A percentile compares a stretch with the other conserved stretches of the same genome.
Evolutionary conservation across 2,113 vertebrate genomes (phyloP).

Genomic region (Silurus glanis): DNA sequence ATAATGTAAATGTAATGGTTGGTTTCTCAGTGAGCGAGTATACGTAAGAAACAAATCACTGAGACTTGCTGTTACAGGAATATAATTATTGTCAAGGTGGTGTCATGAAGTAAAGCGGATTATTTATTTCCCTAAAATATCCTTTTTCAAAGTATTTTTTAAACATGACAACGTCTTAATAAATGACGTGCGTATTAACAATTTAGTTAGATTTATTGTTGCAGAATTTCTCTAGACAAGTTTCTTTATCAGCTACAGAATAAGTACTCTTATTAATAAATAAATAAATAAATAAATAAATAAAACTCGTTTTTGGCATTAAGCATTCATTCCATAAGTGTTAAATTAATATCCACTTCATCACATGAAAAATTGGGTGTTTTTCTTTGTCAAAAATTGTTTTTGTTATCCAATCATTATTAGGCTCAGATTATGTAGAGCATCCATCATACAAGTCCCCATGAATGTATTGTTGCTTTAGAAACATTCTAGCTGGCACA

Average conservation of each 20-base stretch:
- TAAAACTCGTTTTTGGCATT: too few species aligned
- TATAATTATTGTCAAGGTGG: background rate
- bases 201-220: background rate
- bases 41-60: background rate
- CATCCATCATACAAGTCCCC: background rate
- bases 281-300: too few species aligned
- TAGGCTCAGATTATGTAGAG: background rate
- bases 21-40: background rate
- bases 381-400: background rate
- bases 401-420: background rate
- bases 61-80: background rate
- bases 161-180: background rate
- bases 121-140: background rate
- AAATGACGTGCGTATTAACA: background rate
- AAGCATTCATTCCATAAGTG: background rate
- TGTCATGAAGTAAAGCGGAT: background rate
- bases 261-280: too few species aligned
- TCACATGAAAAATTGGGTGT: background rate
- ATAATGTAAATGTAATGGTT: too few species aligned
- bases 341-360: background rate
- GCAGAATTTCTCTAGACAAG: background rate
- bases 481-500: background rate
- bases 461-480: background rate
- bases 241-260: background rate
- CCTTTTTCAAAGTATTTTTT: background rate